phyloP scores from a whole-genome alignment of 2,113 vertebrate genomes.

The Anarrhichthys ocellatus region DNA sequence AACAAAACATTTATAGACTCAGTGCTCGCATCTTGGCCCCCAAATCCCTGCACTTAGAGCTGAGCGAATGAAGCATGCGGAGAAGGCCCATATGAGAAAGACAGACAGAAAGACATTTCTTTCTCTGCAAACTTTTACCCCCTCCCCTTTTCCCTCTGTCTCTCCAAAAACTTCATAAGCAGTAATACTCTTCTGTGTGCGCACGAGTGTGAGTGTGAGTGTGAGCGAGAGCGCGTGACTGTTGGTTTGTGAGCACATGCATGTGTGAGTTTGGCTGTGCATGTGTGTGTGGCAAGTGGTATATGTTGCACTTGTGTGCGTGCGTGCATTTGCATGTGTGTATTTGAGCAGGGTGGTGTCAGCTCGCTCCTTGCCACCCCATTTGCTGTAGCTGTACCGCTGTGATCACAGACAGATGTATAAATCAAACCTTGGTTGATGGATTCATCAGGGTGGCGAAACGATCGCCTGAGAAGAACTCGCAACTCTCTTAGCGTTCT shows the following conservation, averaged over 20 bases:
- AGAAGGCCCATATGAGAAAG: slow-evolving; percentile 70
- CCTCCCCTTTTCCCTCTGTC: slow-evolving; percentile 71
- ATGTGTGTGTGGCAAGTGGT: slow-evolving; percentile 48
- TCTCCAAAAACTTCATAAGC: slow-evolving; percentile 76
- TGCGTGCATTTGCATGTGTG: slow-evolving; percentile 67
- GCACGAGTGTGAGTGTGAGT: background rate
- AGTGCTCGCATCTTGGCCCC: slow-evolving; percentile 69
- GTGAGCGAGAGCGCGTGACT: slow-evolving; percentile 31
- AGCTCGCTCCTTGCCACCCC: slow-evolving; percentile 94
- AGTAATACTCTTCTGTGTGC: slow-evolving; percentile 56
- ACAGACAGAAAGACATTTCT: slow-evolving; percentile 71
- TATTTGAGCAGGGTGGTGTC: slow-evolving; percentile 84
- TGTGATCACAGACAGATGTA: slow-evolving; percentile 99
- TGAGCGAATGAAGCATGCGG: slow-evolving; percentile 75
- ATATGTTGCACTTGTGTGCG: slow-evolving; percentile 68
- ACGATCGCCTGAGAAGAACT: slow-evolving; percentile 90
- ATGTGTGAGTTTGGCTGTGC: slow-evolving; percentile 19
- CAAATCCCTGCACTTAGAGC: slow-evolving; percentile 69
- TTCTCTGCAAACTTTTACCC: slow-evolving; percentile 82
- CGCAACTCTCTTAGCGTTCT: slow-evolving; percentile 95
- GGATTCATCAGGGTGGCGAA: slow-evolving; percentile 97
- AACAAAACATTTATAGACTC: slow-evolving; percentile 82
- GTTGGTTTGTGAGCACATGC: slow-evolving; percentile 37
- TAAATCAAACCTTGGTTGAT: slow-evolving; percentile 99
- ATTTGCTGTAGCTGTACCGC: slow-evolving; percentile 99